Conservation (phyloP, 2,888 invertebrate species). For the Chrysolina oricalcia region DNA sequence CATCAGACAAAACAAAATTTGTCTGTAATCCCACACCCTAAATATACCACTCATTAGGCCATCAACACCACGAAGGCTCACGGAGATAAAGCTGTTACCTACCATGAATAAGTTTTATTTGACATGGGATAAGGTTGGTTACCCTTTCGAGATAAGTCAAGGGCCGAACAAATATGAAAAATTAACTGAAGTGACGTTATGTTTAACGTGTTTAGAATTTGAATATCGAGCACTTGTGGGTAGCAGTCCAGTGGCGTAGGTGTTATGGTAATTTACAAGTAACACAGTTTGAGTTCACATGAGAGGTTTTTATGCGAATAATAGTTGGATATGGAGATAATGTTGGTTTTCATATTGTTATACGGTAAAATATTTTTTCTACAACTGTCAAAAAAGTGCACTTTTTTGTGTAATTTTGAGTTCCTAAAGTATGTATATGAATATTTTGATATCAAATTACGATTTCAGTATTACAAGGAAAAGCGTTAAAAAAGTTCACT, state of each 20-base stretch:
- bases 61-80: background rate
- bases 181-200: constrained; percentile 19
- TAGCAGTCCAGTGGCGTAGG: constrained; percentile 14
- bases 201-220: constrained; percentile 22
- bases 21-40: background rate
- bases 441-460: no score
- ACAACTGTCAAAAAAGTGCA: no score
- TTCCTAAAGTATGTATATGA: no score
- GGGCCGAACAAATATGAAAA: constrained; percentile 28
- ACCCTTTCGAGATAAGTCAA: constrained; percentile 29
- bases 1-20: no score
- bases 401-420: no score
- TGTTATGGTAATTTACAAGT: background rate
- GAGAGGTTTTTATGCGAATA: no score
- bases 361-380: no score
- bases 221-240: constrained; percentile 25
- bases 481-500: no score
- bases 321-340: no score
- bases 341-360: no score
- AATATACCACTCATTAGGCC: background rate
- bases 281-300: no score
- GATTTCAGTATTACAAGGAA: no score
- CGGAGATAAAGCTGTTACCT: constrained; percentile 15
- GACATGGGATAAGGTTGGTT: constrained; percentile 28
- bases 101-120: constrained; percentile 25